Conservation (phyloP, 2,113 vertebrate species). For the Prietella phreatophila region DNA sequence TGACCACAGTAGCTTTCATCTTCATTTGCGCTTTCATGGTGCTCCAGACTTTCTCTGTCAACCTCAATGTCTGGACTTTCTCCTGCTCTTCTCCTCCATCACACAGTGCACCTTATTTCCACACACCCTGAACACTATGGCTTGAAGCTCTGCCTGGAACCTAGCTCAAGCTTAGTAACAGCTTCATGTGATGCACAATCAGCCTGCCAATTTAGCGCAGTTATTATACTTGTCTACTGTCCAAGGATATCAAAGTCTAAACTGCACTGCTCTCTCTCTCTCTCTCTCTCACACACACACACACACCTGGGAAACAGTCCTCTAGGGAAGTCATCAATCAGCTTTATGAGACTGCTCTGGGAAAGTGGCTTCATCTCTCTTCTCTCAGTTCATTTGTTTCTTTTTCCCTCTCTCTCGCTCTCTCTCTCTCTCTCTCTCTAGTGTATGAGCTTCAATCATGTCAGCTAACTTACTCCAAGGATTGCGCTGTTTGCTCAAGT, state of each 20-base stretch:
- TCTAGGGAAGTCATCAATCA: constrained; percentile 79
- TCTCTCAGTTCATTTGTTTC: constrained; percentile 65
- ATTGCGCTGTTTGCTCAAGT: constrained; percentile 53
- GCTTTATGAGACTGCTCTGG: constrained; percentile 76
- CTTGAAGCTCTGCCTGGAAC: background rate
- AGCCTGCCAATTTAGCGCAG: constrained; percentile 58
- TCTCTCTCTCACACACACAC: constrained; percentile 44
- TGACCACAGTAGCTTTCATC: background rate
- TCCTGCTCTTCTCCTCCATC: constrained; percentile 25
- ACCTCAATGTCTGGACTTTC: constrained; percentile 3
- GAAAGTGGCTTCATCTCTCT: constrained; percentile 65
- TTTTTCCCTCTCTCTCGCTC: constrained; percentile 59
- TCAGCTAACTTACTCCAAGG: constrained; percentile 23
- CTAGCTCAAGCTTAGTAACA: constrained; percentile 2
- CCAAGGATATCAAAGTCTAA: constrained; percentile 69
- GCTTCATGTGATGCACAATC: constrained; percentile 56
- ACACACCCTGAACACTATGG: too few relatives aligned
- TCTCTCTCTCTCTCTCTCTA: constrained; percentile 43
- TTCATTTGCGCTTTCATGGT: background rate
- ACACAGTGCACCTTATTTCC: background rate
- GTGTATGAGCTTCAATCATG: constrained; percentile 69
- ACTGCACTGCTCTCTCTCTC: constrained; percentile 47
- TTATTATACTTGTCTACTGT: constrained; percentile 70
- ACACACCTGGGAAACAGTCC: constrained; percentile 80
- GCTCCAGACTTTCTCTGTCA: constrained; percentile 6